Evolutionary conservation across 2,888 invertebrate genomes (phyloP).

Genomic region (Lasioglossum malachurum): DNA sequence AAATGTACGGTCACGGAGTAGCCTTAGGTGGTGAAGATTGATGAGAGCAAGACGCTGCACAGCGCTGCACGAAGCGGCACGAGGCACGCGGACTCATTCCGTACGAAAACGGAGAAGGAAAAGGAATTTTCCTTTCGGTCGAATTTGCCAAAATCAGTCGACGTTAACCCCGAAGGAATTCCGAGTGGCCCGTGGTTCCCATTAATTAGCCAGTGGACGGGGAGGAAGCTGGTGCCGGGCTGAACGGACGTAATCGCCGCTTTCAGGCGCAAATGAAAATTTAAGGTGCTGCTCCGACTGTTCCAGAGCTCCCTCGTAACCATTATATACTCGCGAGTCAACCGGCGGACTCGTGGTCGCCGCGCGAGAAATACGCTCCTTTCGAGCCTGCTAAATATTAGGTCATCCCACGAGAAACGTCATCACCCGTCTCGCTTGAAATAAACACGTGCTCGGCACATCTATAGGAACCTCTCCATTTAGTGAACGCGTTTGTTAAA

Average conservation of each 20-base stretch:
- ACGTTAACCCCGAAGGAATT: slow-evolving; percentile 22
- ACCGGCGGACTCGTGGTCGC: neutral
- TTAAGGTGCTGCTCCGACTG: slow-evolving; percentile 17
- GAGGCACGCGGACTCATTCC: neutral
- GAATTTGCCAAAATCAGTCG: slow-evolving; percentile 47
- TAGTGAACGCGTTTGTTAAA: too few species aligned
- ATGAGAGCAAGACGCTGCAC: slow-evolving; percentile 31
- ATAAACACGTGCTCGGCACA: neutral
- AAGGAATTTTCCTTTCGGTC: slow-evolving; percentile 36
- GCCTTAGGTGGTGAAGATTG: slow-evolving; percentile 53
- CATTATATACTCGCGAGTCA: slow-evolving; percentile 11
- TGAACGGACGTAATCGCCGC: slow-evolving; percentile 37
- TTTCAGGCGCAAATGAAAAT: slow-evolving; percentile 37
- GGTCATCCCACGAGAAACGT: neutral
- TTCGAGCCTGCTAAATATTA: slow-evolving; percentile 10
- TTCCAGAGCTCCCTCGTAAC: slow-evolving; percentile 3
- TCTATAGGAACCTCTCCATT: too few species aligned
- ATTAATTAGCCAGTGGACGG: slow-evolving; percentile 43
- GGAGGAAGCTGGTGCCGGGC: neutral
- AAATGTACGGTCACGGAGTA: slow-evolving; percentile 61
- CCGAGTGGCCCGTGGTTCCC: neutral
- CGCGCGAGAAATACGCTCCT: slow-evolving; percentile 21
- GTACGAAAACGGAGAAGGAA: neutral
- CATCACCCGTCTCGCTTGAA: neutral
- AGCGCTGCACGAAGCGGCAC: neutral